phyloP scores from a whole-genome alignment of 1,140 invertebrate species.

The Dolichoris vasculosae region DNA sequence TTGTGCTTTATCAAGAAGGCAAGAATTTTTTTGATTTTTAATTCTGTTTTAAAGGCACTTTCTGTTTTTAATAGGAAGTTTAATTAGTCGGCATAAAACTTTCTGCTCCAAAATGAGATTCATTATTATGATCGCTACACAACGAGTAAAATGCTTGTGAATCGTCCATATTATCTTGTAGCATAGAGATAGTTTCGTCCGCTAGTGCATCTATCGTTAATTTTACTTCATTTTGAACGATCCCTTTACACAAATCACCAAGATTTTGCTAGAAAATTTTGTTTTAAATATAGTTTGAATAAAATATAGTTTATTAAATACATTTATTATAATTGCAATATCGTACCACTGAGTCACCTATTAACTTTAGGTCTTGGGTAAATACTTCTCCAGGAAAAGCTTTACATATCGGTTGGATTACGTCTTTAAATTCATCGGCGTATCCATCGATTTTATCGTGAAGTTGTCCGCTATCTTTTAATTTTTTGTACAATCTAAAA shows the following conservation, averaged over 20 bases:
- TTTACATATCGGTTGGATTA: slow-evolving; percentile 67
- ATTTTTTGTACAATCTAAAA: slow-evolving; percentile 68
- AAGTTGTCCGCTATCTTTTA: slow-evolving; percentile 64
- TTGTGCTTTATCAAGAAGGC: slow-evolving; percentile 39
- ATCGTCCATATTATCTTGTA: slow-evolving; percentile 68
- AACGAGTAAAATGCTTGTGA: slow-evolving; percentile 70
- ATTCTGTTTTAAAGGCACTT: slow-evolving; percentile 18
- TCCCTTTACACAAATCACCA: slow-evolving; percentile 66
- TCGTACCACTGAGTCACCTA: slow-evolving; percentile 69
- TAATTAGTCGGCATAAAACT: slow-evolving; percentile 65
- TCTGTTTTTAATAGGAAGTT: slow-evolving; percentile 48
- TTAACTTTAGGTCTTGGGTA: slow-evolving; percentile 62
- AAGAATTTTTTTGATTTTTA: slow-evolving; percentile 27
- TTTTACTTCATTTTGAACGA: slow-evolving; percentile 67
- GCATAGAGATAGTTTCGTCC: slow-evolving; percentile 68
- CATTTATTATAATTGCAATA: slow-evolving; percentile 14
- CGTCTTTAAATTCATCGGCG: slow-evolving; percentile 66
- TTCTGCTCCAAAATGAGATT: slow-evolving; percentile 62
- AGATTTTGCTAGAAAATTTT: slow-evolving; percentile 68
- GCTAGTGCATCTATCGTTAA: slow-evolving; percentile 67
- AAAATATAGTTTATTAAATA: slow-evolving; percentile 6
- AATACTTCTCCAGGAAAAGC: slow-evolving; percentile 65
- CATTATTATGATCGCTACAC: slow-evolving; percentile 64
- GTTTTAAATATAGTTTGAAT: slow-evolving; percentile 41
- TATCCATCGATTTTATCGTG: slow-evolving; percentile 62